Evolutionary conservation across 2,888 invertebrate species (phyloP).

Genomic region (Drosophila maculinotata): DNA sequence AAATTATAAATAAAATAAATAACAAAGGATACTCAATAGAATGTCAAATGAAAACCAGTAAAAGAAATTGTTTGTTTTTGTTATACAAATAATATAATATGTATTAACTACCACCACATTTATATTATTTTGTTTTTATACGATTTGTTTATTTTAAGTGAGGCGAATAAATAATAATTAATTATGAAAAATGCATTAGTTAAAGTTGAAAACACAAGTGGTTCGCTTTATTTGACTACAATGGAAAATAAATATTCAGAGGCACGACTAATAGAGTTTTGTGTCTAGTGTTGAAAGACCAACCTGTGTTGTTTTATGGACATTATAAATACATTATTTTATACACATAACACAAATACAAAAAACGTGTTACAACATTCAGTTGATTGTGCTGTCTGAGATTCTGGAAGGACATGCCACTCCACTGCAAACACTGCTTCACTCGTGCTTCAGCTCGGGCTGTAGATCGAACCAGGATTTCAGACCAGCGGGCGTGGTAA

Average conservation of each 20-base stretch:
- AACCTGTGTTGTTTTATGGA: slow-evolving; percentile 32
- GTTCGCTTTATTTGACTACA: slow-evolving; percentile 61
- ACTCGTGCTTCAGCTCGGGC: slow-evolving; percentile 89
- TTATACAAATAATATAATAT: too few relatives aligned
- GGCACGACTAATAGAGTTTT: slow-evolving; percentile 72
- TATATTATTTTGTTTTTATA: too few relatives aligned
- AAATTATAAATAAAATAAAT: too few relatives aligned
- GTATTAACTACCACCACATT: too few relatives aligned
- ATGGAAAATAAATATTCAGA: slow-evolving; percentile 61
- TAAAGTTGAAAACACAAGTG: slow-evolving; percentile 60
- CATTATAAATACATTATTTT: slow-evolving; percentile 52
- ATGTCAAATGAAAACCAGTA: too few relatives aligned
- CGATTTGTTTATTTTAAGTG: too few relatives aligned
- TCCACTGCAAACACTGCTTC: too few relatives aligned
- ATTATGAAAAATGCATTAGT: slow-evolving; percentile 8
- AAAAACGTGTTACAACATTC: slow-evolving; percentile 53
- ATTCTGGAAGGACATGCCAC: background rate
- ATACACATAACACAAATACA: slow-evolving; percentile 57
- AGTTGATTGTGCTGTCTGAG: slow-evolving; percentile 59
- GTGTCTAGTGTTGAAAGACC: slow-evolving; percentile 36
- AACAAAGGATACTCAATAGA: too few relatives aligned
- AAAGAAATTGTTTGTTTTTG: too few relatives aligned
- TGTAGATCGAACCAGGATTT: slow-evolving; percentile 83
- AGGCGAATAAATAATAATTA: too few relatives aligned
- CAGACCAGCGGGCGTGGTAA: slow-evolving; percentile 80